Evolutionary conservation across 2,797 vertebrate genomes (phyloP), one percentile per base, ranked within the genome.

Genomic region (Chloroceryle inda): DNA sequence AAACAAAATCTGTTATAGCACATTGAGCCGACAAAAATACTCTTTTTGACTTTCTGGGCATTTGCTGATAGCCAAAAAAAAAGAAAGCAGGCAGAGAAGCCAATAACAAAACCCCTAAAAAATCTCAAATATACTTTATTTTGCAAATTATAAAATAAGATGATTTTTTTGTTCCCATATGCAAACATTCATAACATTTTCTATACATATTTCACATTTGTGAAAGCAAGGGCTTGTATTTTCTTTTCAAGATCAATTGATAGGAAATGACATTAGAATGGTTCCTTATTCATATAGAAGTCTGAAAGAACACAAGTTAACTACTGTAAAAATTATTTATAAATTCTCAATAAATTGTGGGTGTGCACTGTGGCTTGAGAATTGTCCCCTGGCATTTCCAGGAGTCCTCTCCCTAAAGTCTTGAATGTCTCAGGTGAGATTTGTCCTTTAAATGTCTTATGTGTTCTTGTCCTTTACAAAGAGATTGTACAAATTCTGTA

Each of bases 41-140:
- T 47, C 6, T 47, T 72, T 85, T 91, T 73, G 12, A 26, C 35
- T 40, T 8, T 66, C 35, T 27, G 26, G 29, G 37, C 1, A 42
- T 55, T 81, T 74, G 29, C 8, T 62, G 16, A 16, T 33, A 38
- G 8, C 23, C 74, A 87, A 78, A 27, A 44, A 44, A 45, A 45
- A 69, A 83, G 21, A 23, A 78, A 50, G 4, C 3, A 3, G 38
- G 4, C 20, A 73, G 86, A 38, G 21, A 72, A 76, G 14, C 3
- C 1, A 74, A 66, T 69, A 59, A 5, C 3, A 4, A 63, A 89
- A 12, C 0, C 3, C 2, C 17, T 31, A 12, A 33, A 29, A 73
- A 80, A 58, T 42, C 9, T 58, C 10, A 64, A 44, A 69, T 40
- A n/a, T 11, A 26, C 7, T 74, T 80, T 44, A 47, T 55, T 76